Base-by-base conservation (phyloP, 2,797 vertebrate genomes). In the Enteromius viviparus region DNA sequence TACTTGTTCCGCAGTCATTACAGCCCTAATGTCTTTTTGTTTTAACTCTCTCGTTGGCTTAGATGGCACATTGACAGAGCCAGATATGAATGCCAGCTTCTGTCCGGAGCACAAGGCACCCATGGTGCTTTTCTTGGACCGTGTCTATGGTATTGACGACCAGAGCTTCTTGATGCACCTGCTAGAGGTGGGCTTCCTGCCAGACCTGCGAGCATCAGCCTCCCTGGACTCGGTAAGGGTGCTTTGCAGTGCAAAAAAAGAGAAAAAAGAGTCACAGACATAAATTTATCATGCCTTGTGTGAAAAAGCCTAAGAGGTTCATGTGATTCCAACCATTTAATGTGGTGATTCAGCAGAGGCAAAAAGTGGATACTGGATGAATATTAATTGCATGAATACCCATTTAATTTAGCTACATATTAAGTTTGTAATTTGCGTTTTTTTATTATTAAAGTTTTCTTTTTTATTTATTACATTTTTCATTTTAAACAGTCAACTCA, bases 51-150 rank as follows among this genome's bases (percentile, higher is more conserved):
- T 80, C 37, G 21, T 37, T 15, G 66, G 1, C 66, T 74, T 92
- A 99, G 98, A 99, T 89, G 98, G 98, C 74, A 94, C 96, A 3
- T 93, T 99, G 87, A 96, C 92, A 0, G 97, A 99, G 85, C 98
- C 98, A 0, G 96, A 99, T 84, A 97, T 99, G 98, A 95, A 96
- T 1, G 96, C 98, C 89, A 96, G 87, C 89, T 99, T 99, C 94
- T 99, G 97, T 88, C 98, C 98, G 42, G 98, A 99, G 90, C 98
- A 99, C 92, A 99, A 99, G 92, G 96, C 97, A 62, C 94, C 98
- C 79, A 99, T 99, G 97, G 98, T 99, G 90, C 96, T 99, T 55
- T 99, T 99, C 91, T 93, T 99, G 92, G 98, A 99, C 83, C 95
- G 98, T 85, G 98, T 99, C 29, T 99, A 99, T 62, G 97, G 98